Conservation (phyloP, 2,888 invertebrate genomes). For the Panopea generosa region DNA sequence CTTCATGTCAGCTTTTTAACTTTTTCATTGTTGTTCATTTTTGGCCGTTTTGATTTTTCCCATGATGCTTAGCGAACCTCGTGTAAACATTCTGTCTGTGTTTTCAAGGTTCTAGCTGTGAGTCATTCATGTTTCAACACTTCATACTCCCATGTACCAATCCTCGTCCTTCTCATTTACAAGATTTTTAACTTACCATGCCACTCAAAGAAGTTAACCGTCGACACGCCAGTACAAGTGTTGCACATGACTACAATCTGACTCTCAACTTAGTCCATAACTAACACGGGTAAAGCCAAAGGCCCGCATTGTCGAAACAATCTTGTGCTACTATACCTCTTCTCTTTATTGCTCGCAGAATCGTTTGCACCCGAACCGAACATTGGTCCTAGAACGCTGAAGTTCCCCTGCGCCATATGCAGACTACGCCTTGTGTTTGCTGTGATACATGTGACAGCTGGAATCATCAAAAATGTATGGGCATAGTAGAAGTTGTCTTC, state of each 20-base stretch:
- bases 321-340: constrained; percentile 26
- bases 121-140: too few species aligned
- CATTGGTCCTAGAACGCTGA: constrained; percentile 26
- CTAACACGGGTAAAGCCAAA: not conserved
- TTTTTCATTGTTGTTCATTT: too few species aligned
- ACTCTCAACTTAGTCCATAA: not conserved
- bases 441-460: constrained; percentile 36
- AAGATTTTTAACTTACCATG: too few species aligned
- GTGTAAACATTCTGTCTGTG: too few species aligned
- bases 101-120: too few species aligned
- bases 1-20: too few species aligned
- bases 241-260: not conserved
- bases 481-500: constrained; percentile 35
- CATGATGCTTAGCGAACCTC: too few species aligned
- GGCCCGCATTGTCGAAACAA: constrained; percentile 30
- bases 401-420: constrained; percentile 30
- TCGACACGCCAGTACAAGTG: too few species aligned
- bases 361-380: constrained; percentile 32
- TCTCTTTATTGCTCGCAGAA: constrained; percentile 17
- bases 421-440: constrained; percentile 22
- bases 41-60: too few species aligned
- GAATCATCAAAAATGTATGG: constrained; percentile 47
- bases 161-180: too few species aligned
- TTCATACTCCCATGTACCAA: too few species aligned
- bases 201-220: too few species aligned